Percentiles rank a stretch among this genome's conserved stretches.
phyloP scores from a whole-genome alignment of 2,888 invertebrate genomes.

The Tipula unca region DNA sequence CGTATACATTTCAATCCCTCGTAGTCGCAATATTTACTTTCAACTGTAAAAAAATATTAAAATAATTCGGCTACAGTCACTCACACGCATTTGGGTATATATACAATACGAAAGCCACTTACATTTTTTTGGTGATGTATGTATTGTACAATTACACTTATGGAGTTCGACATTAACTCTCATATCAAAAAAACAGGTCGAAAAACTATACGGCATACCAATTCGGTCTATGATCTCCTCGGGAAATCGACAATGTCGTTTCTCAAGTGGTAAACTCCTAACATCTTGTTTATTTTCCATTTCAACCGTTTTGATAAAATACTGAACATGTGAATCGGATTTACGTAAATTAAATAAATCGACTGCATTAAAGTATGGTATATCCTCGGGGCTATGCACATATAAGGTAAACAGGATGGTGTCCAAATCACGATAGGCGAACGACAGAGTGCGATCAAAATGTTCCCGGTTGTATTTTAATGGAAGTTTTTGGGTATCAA shows the following conservation, averaged over 20 bases:
- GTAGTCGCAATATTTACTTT: conserved; percentile 15
- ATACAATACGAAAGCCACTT: conserved; percentile 25
- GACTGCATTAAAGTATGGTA: conserved; percentile 33
- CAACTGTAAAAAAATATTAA: background rate
- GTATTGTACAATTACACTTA: conserved; percentile 33
- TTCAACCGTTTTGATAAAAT: conserved; percentile 28
- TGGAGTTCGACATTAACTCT: conserved; percentile 31
- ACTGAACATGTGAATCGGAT: background rate
- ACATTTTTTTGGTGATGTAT: conserved; percentile 29
- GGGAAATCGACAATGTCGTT: conserved; percentile 34
- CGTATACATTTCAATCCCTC: conserved; percentile 17
- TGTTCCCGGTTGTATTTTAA: conserved; percentile 30
- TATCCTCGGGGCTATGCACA: conserved; percentile 35
- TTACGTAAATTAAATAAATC: background rate
- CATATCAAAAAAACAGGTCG: conserved; percentile 32
- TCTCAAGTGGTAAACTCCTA: conserved; percentile 25
- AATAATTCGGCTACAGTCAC: background rate
- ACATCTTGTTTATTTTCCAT: conserved; percentile 31
- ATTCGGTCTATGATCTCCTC: conserved; percentile 26
- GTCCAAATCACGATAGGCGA: conserved; percentile 21
- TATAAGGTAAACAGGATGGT: conserved; percentile 30
- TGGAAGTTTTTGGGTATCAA: conserved; percentile 28
- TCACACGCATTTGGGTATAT: background rate
- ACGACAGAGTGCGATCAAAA: conserved; percentile 24
- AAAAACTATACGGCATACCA: conserved; percentile 29